Percentiles rank a stretch among this genome's conserved stretches.
Conservation (phyloP, 2,888 invertebrate species). For the Deroplatys truncata region DNA sequence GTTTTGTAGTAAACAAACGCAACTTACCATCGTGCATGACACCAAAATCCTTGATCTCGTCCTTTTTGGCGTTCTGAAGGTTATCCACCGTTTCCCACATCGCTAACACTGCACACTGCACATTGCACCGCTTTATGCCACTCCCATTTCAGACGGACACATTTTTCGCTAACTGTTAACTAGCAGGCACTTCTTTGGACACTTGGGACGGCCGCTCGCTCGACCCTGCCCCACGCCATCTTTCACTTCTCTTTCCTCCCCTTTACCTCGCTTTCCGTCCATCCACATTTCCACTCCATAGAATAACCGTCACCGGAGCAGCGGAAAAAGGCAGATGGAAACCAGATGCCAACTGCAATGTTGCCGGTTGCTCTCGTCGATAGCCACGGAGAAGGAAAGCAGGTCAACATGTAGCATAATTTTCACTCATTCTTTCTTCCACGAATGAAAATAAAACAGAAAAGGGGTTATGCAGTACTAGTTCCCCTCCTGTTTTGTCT, state of each 20-base stretch:
- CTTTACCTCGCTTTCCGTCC: not conserved
- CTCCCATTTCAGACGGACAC: not conserved
- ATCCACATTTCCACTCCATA: not conserved
- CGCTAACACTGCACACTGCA: constrained; percentile 24
- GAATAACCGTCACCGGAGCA: constrained; percentile 16
- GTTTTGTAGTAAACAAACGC: not conserved
- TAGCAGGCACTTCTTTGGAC: not conserved
- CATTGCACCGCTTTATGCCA: constrained; percentile 12
- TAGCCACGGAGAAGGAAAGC: constrained; percentile 11
- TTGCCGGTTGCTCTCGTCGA: constrained; percentile 16
- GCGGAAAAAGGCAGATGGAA: constrained; percentile 28
- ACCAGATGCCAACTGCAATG: constrained; percentile 26
- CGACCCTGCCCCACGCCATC: constrained; percentile 18
- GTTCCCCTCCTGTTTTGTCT: not conserved
- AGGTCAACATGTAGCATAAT: constrained; percentile 12
- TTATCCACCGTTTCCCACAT: constrained; percentile 26
- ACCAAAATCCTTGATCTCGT: constrained; percentile 12
- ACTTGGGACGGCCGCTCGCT: not conserved
- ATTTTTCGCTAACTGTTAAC: not conserved
- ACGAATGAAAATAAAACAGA: not conserved
- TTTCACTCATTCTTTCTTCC: constrained; percentile 14
- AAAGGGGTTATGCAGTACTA: not conserved
- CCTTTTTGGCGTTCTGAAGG: constrained; percentile 22
- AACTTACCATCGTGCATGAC: not conserved
- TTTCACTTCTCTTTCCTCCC: not conserved